A percentile compares a stretch with the other conserved stretches of the same genome.
Conservation (phyloP, 2,113 vertebrate genomes). For the Callospermophilus lateralis region DNA sequence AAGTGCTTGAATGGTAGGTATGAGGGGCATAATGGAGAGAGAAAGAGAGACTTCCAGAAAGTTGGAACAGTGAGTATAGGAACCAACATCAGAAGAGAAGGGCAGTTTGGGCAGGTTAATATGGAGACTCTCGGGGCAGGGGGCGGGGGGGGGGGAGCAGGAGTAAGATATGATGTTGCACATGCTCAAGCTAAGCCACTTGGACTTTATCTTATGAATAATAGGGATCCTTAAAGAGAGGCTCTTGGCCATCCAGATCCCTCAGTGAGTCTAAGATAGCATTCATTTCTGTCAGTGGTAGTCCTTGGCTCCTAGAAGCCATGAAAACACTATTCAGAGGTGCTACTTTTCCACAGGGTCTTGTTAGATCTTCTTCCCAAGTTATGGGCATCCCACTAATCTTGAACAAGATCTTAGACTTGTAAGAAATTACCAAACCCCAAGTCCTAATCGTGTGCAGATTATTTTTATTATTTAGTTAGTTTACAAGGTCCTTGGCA, state of each 20-base stretch:
- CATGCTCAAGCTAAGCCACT: neutral
- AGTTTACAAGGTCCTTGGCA: neutral
- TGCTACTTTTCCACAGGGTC: neutral
- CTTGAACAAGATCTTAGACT: constrained; percentile 11
- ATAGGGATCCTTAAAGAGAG: neutral
- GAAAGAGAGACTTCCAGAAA: neutral
- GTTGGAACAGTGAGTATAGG: neutral
- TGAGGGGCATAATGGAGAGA: neutral
- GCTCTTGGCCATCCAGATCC: neutral
- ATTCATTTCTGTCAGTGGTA: neutral
- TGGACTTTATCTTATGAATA: neutral
- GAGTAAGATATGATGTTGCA: neutral
- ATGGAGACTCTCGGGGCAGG: neutral
- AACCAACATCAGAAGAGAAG: neutral
- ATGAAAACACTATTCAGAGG: neutral
- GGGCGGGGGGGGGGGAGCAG: neutral
- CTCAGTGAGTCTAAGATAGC: neutral
- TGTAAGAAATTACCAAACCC: constrained; percentile 9
- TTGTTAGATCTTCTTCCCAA: neutral
- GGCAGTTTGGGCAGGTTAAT: neutral
- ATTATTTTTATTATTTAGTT: too few relatives aligned
- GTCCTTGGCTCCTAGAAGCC: neutral
- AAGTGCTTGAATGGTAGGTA: neutral
- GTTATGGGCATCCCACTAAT: neutral
- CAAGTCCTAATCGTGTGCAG: neutral